Evolutionary conservation across 2,113 vertebrate genomes (phyloP), one percentile per base, ranked within the genome.

Genomic region (Melanotaenia duboulayi): DNA sequence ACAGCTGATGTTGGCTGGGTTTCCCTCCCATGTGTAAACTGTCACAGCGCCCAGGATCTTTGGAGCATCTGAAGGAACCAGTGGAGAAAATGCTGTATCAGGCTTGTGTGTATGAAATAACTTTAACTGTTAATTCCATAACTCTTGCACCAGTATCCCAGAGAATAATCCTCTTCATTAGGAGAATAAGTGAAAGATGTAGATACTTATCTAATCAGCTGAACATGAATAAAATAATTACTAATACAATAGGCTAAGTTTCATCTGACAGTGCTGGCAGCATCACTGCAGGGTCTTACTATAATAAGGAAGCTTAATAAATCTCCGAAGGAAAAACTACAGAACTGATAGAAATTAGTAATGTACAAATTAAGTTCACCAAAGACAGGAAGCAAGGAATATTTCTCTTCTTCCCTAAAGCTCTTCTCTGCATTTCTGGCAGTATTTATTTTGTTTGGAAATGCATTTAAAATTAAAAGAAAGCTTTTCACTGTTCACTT

Each of bases 1-100:
- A 2, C 98, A 99, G 42, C 95, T 98, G 86, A 99, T 96, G 91
- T 99, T 99, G 58, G 95, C 96, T 0, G 96, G 92, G 91, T 99
- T 99, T 1, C 97, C 96, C 70, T 98, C 97, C 98, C 98, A 99
- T 0, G 97, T 98, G 78, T 96, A 98, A 65, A 95, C 92, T 0
- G 95, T 88, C 87, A 98, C 96, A 0, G 76, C 39, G 19, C 96
- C 97, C 77, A 94, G 93, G 49, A 99, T 93, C 91, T 99, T 99
- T 40, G 98, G 98, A 57, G 96, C 94, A 86, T 98, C 98, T 99
- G 93, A 60, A 73, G 80, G 35, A 71, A 48, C 0, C 74, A 20
- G 81, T 14, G 24, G 20, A 16, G 22, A 68, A 37, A 6, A 24
- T 68, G 24, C 24, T 37, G 46, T 6, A 28, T 17, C 13, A 60